These are phyloP conservation scores for Parnassius orleans DNA, from an alignment of 2,888 invertebrate species.

Conservation along the genomic window DNA sequence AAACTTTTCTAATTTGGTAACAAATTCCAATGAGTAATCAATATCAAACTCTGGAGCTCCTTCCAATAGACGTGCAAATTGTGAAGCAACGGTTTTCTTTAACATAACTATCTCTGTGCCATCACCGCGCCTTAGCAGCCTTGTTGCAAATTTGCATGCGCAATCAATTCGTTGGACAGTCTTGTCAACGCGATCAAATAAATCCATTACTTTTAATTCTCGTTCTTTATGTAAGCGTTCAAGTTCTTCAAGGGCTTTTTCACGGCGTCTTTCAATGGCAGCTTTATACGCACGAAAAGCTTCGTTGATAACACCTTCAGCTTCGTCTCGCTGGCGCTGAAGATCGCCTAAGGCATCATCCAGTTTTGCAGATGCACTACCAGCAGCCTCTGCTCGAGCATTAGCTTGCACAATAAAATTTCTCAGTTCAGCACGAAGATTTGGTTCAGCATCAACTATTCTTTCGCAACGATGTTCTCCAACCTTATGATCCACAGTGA, in stretches of 20 bases:
- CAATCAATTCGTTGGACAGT: constrained; percentile 92
- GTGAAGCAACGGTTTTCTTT: constrained; percentile 88
- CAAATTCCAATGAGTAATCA: constrained; percentile 89
- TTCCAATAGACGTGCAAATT: constrained; percentile 88
- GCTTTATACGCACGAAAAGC: constrained; percentile 90
- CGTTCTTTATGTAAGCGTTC: constrained; percentile 90
- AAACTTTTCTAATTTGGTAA: constrained; percentile 89
- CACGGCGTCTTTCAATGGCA: constrained; percentile 89
- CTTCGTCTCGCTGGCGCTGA: constrained; percentile 92
- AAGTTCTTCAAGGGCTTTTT: constrained; percentile 87
- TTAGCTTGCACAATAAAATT: constrained; percentile 88
- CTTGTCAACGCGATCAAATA: constrained; percentile 90
- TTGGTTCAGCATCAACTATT: constrained; percentile 88
- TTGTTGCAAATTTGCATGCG: constrained; percentile 91
- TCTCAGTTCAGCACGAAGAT: constrained; percentile 88
- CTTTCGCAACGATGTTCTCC: constrained; percentile 92
- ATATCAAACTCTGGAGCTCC: constrained; percentile 91
- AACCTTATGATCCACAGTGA: constrained; percentile 90
- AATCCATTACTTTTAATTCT: constrained; percentile 94
- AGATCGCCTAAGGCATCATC: constrained; percentile 91
- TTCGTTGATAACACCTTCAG: constrained; percentile 90
- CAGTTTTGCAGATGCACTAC: constrained; percentile 87
- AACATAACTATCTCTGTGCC: constrained; percentile 91
- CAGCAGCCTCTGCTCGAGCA: constrained; percentile 87
- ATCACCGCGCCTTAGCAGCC: constrained; percentile 91